Evolutionary conservation across 2,797 vertebrate species (phyloP).

Genomic region (Ptychadena robeensis): DNA sequence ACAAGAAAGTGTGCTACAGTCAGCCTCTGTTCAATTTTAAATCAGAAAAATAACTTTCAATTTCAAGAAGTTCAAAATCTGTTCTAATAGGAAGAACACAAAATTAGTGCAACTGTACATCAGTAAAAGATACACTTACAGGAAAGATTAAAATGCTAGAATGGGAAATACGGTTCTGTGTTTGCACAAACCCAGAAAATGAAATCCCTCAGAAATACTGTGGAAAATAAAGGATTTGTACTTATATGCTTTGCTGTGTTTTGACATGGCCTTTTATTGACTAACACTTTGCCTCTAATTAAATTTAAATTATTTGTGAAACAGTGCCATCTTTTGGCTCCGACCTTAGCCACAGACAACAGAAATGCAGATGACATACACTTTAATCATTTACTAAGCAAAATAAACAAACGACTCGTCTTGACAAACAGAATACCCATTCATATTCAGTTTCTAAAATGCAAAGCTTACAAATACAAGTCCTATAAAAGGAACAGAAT

Average conservation of each 20-base stretch:
- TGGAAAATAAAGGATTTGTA: conserved; percentile 23
- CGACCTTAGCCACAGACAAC: conserved; percentile 32
- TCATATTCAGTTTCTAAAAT: not conserved
- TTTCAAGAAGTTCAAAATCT: not conserved
- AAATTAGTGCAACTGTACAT: not conserved
- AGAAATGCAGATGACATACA: not conserved
- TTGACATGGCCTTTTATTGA: conserved; percentile 64
- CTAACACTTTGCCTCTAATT: conserved; percentile 55
- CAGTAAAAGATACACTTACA: not conserved
- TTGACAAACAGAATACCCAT: too few relatives aligned
- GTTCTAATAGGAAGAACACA: not conserved
- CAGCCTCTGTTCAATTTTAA: conserved; percentile 25
- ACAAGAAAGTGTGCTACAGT: conserved; percentile 44
- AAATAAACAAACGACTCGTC: not conserved
- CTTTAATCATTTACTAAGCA: not conserved
- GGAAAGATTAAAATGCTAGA: not conserved
- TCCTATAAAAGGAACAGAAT: too few relatives aligned
- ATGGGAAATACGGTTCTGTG: not conserved
- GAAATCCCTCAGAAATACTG: conserved; percentile 12
- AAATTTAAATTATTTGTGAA: conserved; percentile 64
- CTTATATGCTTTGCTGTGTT: conserved; percentile 58
- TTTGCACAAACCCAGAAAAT: not conserved
- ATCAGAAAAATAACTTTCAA: not conserved
- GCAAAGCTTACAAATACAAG: too few relatives aligned
- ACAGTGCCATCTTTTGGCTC: conserved; percentile 78